Evolutionary conservation across 1,140 invertebrate genomes (phyloP).

Genomic region (Solen grandis): DNA sequence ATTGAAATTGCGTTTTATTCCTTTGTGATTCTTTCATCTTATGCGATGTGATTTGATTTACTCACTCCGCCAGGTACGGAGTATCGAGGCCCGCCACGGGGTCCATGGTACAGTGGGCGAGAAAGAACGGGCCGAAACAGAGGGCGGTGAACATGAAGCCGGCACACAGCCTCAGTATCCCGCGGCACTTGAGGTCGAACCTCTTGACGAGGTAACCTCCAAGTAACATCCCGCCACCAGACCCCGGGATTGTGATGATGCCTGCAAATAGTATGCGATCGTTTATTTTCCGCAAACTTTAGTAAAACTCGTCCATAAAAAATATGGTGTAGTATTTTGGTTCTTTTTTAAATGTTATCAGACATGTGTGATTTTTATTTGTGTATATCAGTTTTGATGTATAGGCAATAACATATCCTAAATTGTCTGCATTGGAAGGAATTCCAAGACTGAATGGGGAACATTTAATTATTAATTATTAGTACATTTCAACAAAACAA

Average conservation of each 20-base stretch:
- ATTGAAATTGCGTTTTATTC: background rate
- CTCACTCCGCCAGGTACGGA: constrained; percentile 24
- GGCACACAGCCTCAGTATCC: constrained; percentile 67
- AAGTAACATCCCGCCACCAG: constrained; percentile 69
- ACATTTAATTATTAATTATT: too few relatives aligned
- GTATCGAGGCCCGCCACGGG: constrained; percentile 85
- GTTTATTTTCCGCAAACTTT: too few relatives aligned
- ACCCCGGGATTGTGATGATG: constrained; percentile 66
- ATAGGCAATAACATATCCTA: too few relatives aligned
- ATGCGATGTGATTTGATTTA: background rate
- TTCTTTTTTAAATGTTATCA: too few relatives aligned
- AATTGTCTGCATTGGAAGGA: too few relatives aligned
- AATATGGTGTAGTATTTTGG: too few relatives aligned
- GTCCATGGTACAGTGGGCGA: constrained; percentile 87
- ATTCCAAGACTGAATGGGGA: too few relatives aligned
- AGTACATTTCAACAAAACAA: too few relatives aligned
- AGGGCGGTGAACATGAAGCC: constrained; percentile 83
- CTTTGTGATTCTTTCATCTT: background rate
- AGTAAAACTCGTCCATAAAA: too few relatives aligned
- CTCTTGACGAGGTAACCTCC: constrained; percentile 66
- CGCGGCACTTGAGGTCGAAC: constrained; percentile 59
- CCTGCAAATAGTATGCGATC: constrained; percentile 58
- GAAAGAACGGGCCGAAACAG: constrained; percentile 85
- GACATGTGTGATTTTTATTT: too few relatives aligned
- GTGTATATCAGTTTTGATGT: too few relatives aligned